phyloP scores from a whole-genome alignment of 1,140 invertebrate genomes.

The Microvelia longipes region DNA sequence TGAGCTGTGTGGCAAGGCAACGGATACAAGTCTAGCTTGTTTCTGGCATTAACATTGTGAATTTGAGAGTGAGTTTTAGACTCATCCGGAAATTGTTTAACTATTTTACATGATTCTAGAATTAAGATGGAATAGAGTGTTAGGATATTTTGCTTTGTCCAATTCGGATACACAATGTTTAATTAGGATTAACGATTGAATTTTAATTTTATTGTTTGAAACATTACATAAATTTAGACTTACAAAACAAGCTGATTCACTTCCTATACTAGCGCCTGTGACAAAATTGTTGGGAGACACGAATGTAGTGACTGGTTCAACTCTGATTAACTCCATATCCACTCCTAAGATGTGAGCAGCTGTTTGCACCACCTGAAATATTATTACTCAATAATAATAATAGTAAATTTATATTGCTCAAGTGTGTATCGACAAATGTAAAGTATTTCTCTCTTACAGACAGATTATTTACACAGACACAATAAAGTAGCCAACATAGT shows the following conservation, averaged over 20 bases:
- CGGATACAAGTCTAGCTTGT: too few relatives aligned
- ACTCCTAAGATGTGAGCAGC: slow-evolving; percentile 57
- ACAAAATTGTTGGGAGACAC: slow-evolving; percentile 43
- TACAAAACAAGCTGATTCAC: slow-evolving; percentile 38
- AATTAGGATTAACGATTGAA: too few relatives aligned
- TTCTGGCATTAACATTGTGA: too few relatives aligned
- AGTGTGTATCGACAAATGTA: too few relatives aligned
- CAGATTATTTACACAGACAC: neutral
- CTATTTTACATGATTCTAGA: neutral
- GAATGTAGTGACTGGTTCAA: slow-evolving; percentile 49
- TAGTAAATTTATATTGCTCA: neutral
- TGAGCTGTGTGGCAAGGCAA: too few relatives aligned
- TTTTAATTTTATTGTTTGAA: neutral
- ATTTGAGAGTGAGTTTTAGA: too few relatives aligned
- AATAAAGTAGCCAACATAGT: neutral
- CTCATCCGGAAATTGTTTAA: neutral
- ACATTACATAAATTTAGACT: neutral
- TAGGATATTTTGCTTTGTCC: neutral
- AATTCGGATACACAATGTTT: too few relatives aligned
- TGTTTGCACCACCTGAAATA: slow-evolving; percentile 52
- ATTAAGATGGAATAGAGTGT: neutral
- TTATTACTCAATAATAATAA: slow-evolving; percentile 38
- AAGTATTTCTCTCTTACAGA: neutral
- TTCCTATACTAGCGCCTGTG: slow-evolving; percentile 54
- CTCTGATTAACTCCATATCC: slow-evolving; percentile 46